These are phyloP conservation scores for Malacoctenus gilli DNA, from an alignment of 2,797 vertebrate genomes.

Conservation along the genomic window DNA sequence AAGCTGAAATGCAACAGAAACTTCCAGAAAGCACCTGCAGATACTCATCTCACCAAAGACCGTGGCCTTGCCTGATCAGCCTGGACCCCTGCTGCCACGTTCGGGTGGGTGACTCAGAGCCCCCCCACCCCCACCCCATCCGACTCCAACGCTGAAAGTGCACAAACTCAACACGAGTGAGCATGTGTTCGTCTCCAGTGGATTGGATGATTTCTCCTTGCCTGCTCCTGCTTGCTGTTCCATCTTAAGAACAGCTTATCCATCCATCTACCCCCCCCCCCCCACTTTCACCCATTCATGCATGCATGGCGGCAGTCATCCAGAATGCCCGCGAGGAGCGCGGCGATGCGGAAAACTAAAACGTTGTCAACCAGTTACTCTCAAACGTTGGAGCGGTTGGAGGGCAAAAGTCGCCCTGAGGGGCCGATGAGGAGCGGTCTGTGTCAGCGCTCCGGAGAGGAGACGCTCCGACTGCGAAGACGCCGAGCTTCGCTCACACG, in stretches of 20 bases:
- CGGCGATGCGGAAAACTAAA: conserved; percentile 52
- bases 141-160: too few species aligned
- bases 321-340: conserved; percentile 46
- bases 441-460: conserved; percentile 3
- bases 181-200: neutral
- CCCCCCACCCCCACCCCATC: too few species aligned
- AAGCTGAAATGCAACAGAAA: too few species aligned
- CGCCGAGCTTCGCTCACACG: neutral
- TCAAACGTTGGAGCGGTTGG: conserved; percentile 42
- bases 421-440: conserved; percentile 22
- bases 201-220: neutral
- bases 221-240: neutral
- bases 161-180: neutral
- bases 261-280: conserved; percentile 9
- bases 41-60: too few species aligned
- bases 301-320: conserved; percentile 34
- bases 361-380: conserved; percentile 58
- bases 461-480: conserved; percentile 30
- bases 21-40: too few species aligned
- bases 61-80: too few species aligned
- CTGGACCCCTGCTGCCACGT: too few species aligned
- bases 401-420: conserved; percentile 45
- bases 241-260: conserved; percentile 35
- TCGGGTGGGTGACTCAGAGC: too few species aligned
- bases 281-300: conserved; percentile 24